phyloP scores from a whole-genome alignment of 2,888 invertebrate species.

The Aromia moschata region DNA sequence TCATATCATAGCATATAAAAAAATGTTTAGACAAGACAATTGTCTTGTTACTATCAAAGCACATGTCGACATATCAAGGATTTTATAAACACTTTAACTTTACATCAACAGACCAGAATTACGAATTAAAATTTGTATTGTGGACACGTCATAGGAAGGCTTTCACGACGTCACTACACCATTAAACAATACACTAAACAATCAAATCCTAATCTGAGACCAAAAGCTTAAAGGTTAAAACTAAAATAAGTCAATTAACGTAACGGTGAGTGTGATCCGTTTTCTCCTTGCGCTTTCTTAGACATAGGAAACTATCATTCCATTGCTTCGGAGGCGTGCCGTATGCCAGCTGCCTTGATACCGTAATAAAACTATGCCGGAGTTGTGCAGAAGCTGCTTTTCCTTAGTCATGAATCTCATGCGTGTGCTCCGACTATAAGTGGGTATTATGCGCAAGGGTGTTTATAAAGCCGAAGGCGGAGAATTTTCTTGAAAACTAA shows the following conservation, averaged over 20 bases:
- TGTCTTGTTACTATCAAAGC: too few species aligned
- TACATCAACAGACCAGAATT: too few species aligned
- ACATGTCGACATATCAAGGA: too few species aligned
- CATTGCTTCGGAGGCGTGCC: slow-evolving; percentile 37
- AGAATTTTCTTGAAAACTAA: too few species aligned
- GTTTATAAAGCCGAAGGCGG: too few species aligned
- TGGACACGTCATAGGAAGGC: too few species aligned
- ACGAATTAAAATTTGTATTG: too few species aligned
- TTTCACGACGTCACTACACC: background rate
- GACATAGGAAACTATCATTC: slow-evolving; percentile 34
- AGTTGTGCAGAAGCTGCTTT: slow-evolving; percentile 5
- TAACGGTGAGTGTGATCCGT: slow-evolving; percentile 36
- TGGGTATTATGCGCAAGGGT: too few species aligned
- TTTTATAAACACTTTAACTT: too few species aligned
- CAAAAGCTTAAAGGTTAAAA: slow-evolving; percentile 32
- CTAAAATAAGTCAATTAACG: slow-evolving; percentile 39
- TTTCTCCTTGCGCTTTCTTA: slow-evolving; percentile 30
- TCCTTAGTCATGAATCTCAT: background rate
- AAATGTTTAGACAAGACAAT: too few species aligned
- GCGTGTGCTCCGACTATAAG: slow-evolving; percentile 12
- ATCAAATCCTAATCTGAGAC: slow-evolving; percentile 37
- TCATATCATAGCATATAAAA: too few species aligned
- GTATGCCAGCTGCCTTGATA: slow-evolving; percentile 31
- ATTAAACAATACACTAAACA: slow-evolving; percentile 19
- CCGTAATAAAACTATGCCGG: slow-evolving; percentile 39